Conservation (phyloP, 1,140 invertebrate species). For the Phenacoccus solenopsis region DNA sequence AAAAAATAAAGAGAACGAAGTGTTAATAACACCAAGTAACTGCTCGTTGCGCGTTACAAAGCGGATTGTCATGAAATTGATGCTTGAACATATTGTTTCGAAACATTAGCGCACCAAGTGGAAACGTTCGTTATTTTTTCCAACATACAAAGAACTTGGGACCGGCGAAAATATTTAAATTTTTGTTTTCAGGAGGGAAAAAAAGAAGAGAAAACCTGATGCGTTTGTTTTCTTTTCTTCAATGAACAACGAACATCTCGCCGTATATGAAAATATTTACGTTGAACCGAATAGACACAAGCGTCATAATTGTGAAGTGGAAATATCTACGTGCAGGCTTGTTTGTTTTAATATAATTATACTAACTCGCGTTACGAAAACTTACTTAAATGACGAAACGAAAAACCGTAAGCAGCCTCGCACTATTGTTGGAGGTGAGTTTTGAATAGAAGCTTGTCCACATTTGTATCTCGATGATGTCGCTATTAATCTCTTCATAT, state of each 20-base stretch:
- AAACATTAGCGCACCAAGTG: background rate
- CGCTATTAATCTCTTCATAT: too few relatives aligned
- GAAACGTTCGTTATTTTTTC: background rate
- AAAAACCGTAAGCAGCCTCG: too few relatives aligned
- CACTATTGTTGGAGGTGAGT: too few relatives aligned
- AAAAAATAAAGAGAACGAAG: background rate
- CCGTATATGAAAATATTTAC: background rate
- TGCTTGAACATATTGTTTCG: background rate
- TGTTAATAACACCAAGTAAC: slow-evolving; percentile 2
- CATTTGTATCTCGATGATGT: too few relatives aligned
- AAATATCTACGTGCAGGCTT: too few relatives aligned
- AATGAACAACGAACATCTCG: too few relatives aligned
- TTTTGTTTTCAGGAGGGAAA: background rate
- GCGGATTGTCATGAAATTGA: background rate
- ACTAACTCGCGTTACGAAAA: too few relatives aligned
- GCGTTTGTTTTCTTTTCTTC: too few relatives aligned
- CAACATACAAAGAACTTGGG: background rate
- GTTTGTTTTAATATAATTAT: too few relatives aligned
- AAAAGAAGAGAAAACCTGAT: too few relatives aligned
- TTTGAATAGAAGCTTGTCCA: too few relatives aligned
- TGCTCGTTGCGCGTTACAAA: background rate
- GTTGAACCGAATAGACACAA: background rate
- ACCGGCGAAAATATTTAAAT: background rate
- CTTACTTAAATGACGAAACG: too few relatives aligned
- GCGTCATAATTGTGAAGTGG: background rate